phyloP scores from a whole-genome alignment of 2,888 invertebrate genomes.

The Enchytraeus crypticus region DNA sequence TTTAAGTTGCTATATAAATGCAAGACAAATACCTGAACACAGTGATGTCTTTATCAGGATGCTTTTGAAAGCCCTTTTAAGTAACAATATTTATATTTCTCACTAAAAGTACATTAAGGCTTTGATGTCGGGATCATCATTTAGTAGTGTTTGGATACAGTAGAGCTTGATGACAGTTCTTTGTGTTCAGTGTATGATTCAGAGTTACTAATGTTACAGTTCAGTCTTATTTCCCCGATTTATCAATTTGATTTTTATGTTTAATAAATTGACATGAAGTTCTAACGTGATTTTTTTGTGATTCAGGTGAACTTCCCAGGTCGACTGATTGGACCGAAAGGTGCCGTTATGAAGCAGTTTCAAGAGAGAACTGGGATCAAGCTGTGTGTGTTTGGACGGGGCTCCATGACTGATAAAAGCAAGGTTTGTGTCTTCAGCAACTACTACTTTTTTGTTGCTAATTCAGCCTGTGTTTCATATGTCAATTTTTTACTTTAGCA shows the following conservation, averaged over 20 bases:
- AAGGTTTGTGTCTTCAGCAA: slow-evolving; percentile 55
- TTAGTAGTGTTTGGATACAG: too few relatives aligned
- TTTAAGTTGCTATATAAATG: too few relatives aligned
- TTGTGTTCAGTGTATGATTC: too few relatives aligned
- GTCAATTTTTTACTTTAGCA: too few relatives aligned
- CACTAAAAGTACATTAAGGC: too few relatives aligned
- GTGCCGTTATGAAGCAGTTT: slow-evolving; percentile 78
- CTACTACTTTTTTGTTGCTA: not conserved
- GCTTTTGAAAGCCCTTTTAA: too few relatives aligned
- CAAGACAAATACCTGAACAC: too few relatives aligned
- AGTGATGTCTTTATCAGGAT: too few relatives aligned
- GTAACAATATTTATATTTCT: too few relatives aligned
- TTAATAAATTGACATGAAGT: not conserved
- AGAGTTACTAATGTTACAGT: too few relatives aligned
- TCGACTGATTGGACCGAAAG: slow-evolving; percentile 83
- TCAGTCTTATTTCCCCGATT: not conserved
- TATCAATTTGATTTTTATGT: not conserved
- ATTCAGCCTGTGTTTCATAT: not conserved
- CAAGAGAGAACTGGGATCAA: slow-evolving; percentile 91
- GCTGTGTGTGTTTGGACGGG: slow-evolving; percentile 84
- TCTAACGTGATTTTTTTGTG: not conserved
- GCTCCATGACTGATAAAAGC: slow-evolving; percentile 85
- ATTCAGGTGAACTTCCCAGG: slow-evolving; percentile 86
- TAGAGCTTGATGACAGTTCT: too few relatives aligned
- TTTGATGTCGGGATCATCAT: too few relatives aligned